Conservation (phyloP, 2,113 vertebrate species). For the Haemorhous mexicanus region DNA sequence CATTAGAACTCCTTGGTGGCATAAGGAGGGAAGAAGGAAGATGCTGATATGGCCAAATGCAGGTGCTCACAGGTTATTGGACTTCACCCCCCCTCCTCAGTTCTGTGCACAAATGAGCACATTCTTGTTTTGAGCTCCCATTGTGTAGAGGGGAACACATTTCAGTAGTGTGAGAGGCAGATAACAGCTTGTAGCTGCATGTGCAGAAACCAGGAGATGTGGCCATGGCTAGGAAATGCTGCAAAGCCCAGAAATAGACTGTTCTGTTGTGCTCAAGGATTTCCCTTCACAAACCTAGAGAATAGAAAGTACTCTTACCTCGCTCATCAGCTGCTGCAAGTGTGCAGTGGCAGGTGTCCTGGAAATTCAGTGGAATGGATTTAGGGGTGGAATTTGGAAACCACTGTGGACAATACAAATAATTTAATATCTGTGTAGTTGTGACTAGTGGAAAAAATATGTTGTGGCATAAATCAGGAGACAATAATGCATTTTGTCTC, state of each 20-base stretch:
- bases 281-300: neutral
- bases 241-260: neutral
- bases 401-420: neutral
- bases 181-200: neutral
- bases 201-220: neutral
- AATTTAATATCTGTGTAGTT: neutral
- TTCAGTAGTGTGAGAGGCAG: neutral
- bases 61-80: fast-evolving
- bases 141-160: fast-evolving
- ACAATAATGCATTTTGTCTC: neutral
- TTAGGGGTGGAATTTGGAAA: neutral
- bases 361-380: neutral
- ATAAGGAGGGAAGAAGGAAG: neutral
- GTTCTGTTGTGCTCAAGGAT: neutral
- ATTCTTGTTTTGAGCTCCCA: neutral
- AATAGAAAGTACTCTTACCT: neutral
- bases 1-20: neutral
- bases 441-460: neutral
- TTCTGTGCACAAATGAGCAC: neutral
- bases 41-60: neutral
- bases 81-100: fast-evolving
- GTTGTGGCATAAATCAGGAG: neutral
- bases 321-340: neutral
- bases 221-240: neutral
- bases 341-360: neutral